Conservation (phyloP, 2,113 vertebrate species). For the Cheilinus undulatus region DNA sequence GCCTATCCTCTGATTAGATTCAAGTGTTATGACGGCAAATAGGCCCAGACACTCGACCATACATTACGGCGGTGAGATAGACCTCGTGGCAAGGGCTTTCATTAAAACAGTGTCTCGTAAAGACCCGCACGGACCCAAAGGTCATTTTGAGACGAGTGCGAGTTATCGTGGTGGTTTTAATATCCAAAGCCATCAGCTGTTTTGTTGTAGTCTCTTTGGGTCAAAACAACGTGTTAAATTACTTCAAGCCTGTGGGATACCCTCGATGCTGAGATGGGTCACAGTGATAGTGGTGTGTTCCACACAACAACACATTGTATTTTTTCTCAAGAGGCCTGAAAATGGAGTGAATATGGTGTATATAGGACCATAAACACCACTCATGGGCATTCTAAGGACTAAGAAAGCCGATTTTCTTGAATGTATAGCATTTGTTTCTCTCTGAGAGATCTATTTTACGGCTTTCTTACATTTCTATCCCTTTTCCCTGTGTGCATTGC, state of each 20-base stretch:
- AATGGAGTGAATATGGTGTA: not conserved
- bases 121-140: constrained; percentile 39
- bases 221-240: constrained; percentile 9
- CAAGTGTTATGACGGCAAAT: constrained; percentile 76
- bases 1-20: constrained; percentile 78
- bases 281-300: not conserved
- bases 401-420: not conserved
- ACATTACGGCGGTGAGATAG: constrained; percentile 49
- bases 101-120: constrained; percentile 48
- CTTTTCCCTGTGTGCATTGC: not conserved
- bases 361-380: not conserved
- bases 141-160: constrained; percentile 41
- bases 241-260: not conserved
- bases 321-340: not conserved
- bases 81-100: constrained; percentile 52
- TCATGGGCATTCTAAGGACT: not conserved
- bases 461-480: not conserved
- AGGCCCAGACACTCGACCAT: constrained; percentile 67
- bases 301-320: not conserved
- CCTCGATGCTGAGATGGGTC: constrained; percentile 8
- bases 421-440: not conserved
- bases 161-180: not conserved
- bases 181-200: constrained; percentile 3
- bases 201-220: not conserved
- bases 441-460: not conserved